Percentiles rank a stretch among this genome's conserved stretches.
These are phyloP conservation scores for Corythornis cristatus DNA, from an alignment of 2,113 vertebrate species.

Conservation along the genomic window DNA sequence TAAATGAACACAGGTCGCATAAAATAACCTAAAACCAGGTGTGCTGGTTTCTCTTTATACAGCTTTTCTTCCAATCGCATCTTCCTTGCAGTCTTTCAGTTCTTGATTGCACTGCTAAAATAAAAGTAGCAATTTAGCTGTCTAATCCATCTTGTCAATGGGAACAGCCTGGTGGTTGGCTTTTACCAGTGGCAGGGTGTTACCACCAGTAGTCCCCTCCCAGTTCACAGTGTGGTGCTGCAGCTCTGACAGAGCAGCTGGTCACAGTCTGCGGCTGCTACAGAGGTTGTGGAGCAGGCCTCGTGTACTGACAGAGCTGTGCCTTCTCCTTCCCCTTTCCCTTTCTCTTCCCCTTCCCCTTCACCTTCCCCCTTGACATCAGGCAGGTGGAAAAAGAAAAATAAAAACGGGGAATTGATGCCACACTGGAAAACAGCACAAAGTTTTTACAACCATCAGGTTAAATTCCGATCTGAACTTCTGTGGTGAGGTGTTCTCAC, in stretches of 20 bases:
- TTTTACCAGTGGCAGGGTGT: neutral
- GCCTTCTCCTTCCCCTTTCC: neutral
- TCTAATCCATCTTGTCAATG: neutral
- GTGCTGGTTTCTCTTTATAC: neutral
- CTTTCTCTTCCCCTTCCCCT: too few species aligned
- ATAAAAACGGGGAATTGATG: neutral
- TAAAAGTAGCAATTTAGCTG: neutral
- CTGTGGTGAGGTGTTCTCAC: neutral
- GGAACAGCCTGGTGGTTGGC: neutral
- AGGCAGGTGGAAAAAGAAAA: too few species aligned
- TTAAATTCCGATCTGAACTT: neutral
- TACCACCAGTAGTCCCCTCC: neutral
- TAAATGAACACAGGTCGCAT: neutral
- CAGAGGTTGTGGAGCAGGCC: neutral
- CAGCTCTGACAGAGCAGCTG: neutral
- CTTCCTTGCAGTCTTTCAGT: neutral
- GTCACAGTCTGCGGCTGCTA: fast-evolving
- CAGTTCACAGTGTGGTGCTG: neutral
- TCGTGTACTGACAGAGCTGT: neutral
- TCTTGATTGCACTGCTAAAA: neutral
- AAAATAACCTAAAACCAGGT: neutral
- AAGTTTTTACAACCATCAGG: neutral
- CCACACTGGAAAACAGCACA: neutral
- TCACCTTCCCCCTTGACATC: too few species aligned
- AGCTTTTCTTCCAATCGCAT: neutral